Evolutionary conservation across 1,140 invertebrate species (phyloP).

Genomic region (Antheraea mylitta): DNA sequence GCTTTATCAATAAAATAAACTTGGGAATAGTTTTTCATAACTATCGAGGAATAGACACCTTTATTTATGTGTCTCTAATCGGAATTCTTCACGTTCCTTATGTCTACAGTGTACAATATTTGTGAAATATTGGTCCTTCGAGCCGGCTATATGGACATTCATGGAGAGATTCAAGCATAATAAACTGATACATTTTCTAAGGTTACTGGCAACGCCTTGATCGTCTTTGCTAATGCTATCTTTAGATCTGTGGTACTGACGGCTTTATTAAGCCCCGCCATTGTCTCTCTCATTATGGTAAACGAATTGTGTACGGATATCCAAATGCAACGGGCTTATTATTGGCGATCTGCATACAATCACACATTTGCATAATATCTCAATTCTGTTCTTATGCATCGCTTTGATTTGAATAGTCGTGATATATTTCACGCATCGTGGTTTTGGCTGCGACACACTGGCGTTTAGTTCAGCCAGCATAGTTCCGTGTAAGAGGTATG

Average conservation of each 20-base stretch:
- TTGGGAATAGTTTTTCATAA: too few species aligned
- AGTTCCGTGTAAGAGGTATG: neutral
- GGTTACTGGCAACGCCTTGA: neutral
- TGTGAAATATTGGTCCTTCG: too few species aligned
- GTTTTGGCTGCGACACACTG: conserved; percentile 24
- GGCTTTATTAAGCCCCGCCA: conserved; percentile 66
- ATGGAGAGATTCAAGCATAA: neutral
- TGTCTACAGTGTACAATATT: too few species aligned
- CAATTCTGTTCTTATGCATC: conserved; percentile 59
- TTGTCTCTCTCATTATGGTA: conserved; percentile 72
- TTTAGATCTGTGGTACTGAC: conserved; percentile 3
- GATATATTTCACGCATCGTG: conserved; percentile 57
- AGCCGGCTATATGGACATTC: too few species aligned
- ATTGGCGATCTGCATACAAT: conserved; percentile 74
- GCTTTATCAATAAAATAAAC: too few species aligned
- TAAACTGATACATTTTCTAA: neutral
- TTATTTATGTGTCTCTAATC: too few species aligned
- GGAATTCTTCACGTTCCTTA: too few species aligned
- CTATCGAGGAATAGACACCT: too few species aligned
- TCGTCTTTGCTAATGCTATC: conserved; percentile 10
- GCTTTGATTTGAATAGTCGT: conserved; percentile 55
- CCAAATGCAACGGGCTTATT: conserved; percentile 46
- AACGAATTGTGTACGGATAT: conserved; percentile 56
- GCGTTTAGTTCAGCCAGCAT: conserved; percentile 10
- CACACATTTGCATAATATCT: conserved; percentile 75